These are phyloP conservation scores for Drosophila pseudotakahashii DNA, from an alignment of 2,888 invertebrate genomes.

Conservation along the genomic window DNA sequence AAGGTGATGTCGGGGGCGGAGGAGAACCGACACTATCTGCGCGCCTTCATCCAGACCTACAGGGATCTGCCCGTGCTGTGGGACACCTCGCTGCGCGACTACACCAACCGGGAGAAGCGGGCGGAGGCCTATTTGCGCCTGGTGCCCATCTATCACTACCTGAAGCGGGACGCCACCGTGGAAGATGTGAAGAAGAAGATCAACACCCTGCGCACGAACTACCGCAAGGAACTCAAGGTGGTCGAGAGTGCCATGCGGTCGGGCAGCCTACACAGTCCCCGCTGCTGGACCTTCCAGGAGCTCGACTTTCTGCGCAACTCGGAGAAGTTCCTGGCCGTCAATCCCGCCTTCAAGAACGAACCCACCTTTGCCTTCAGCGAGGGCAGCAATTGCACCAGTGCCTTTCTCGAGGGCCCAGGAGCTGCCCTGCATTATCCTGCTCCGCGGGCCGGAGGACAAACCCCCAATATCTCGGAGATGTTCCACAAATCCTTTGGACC, in stretches of 20 bases:
- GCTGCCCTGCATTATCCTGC: slow-evolving; percentile 54
- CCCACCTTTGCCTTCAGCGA: slow-evolving; percentile 71
- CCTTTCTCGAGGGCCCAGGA: slow-evolving; percentile 63
- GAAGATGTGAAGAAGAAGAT: slow-evolving; percentile 83
- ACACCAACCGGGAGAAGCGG: slow-evolving; percentile 82
- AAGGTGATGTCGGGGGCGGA: slow-evolving; percentile 79
- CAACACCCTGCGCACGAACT: slow-evolving; percentile 82
- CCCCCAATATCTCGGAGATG: slow-evolving; percentile 80
- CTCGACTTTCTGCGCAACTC: slow-evolving; percentile 81
- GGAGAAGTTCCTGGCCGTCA: slow-evolving; percentile 80
- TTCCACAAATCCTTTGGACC: slow-evolving; percentile 81
- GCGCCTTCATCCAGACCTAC: slow-evolving; percentile 81
- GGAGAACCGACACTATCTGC: slow-evolving; percentile 80
- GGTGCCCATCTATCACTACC: slow-evolving; percentile 78
- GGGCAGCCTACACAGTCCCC: slow-evolving; percentile 77
- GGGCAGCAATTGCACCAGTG: slow-evolving; percentile 66
- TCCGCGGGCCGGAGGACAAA: slow-evolving; percentile 52
- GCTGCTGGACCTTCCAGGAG: slow-evolving; percentile 82
- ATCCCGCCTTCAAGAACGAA: slow-evolving; percentile 70
- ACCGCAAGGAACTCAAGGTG: slow-evolving; percentile 82
- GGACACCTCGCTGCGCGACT: slow-evolving; percentile 82
- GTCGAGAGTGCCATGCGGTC: slow-evolving; percentile 78
- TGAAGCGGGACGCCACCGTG: slow-evolving; percentile 82
- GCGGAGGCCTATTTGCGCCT: slow-evolving; percentile 80
- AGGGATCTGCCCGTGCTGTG: slow-evolving; percentile 81